Evolutionary conservation across 2,888 invertebrate genomes (phyloP).

Genomic region (Melinaea marsaeus): DNA sequence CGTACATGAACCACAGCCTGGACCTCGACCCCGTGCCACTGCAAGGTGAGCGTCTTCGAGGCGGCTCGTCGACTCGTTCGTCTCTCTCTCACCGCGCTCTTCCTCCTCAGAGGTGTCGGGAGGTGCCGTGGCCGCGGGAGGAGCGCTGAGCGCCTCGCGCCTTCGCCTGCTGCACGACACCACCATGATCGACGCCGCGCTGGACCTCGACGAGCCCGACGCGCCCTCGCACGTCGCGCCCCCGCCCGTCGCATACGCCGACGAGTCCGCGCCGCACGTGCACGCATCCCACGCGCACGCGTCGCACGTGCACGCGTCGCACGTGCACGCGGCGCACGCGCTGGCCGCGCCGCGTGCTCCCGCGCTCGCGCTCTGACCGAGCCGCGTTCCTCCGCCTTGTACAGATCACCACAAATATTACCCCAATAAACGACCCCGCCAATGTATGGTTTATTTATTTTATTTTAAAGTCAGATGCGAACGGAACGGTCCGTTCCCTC

Average conservation of each 20-base stretch:
- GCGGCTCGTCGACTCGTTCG: neutral
- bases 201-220: slow-evolving; percentile 91
- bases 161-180: slow-evolving; percentile 89
- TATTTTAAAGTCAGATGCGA: too few species aligned
- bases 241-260: slow-evolving; percentile 24
- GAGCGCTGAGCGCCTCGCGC: slow-evolving; percentile 81
- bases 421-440: slow-evolving; percentile 15
- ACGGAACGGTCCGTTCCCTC: too few species aligned
- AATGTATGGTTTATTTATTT: neutral
- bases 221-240: slow-evolving; percentile 46
- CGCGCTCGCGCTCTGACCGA: slow-evolving; percentile 31
- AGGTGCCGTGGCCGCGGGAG: slow-evolving; percentile 52
- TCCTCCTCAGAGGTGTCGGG: slow-evolving; percentile 39
- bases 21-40: slow-evolving; percentile 72
- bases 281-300: slow-evolving; percentile 18
- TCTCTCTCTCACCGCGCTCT: too few species aligned
- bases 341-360: slow-evolving; percentile 14
- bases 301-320: slow-evolving; percentile 6
- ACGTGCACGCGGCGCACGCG: slow-evolving; percentile 24
- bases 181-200: slow-evolving; percentile 93
- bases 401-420: slow-evolving; percentile 10
- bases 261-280: slow-evolving; percentile 12
- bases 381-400: slow-evolving; percentile 14
- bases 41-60: slow-evolving; percentile 38
- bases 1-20: slow-evolving; percentile 76